Percentiles rank a stretch among this genome's conserved stretches.
phyloP scores from a whole-genome alignment of 2,113 vertebrate genomes.

The Campylomormyrus numenius region DNA sequence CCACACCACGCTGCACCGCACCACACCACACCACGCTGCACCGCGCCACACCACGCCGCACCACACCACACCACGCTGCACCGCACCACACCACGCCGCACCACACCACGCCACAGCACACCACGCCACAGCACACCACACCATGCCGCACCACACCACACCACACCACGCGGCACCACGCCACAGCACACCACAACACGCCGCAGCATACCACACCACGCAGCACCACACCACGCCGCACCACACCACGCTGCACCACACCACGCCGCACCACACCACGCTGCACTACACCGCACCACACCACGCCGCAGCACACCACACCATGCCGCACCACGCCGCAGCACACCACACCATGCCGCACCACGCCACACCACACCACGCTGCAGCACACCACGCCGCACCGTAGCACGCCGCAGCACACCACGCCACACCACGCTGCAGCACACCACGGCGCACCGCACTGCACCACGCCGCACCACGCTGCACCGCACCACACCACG shows the following conservation, averaged over 20 bases:
- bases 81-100: conserved; percentile 37
- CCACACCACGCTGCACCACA: no score
- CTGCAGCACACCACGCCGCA: no score
- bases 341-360: neutral
- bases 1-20: neutral
- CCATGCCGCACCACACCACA: neutral
- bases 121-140: no score
- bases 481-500: fast-evolving
- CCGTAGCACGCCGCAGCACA: fast-evolving
- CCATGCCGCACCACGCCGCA: conserved; percentile 24
- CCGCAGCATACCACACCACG: no score
- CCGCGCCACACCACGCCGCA: no score
- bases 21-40: conserved; percentile 1
- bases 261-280: neutral
- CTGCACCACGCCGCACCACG: neutral
- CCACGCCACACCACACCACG: conserved; percentile 9
- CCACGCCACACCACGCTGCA: conserved; percentile 34
- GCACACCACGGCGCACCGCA: conserved; percentile 40
- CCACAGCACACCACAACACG: neutral
- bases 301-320: no score
- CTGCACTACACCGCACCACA: neutral
- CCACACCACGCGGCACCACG: neutral
- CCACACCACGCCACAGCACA: conserved; percentile 7
- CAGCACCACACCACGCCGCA: no score
- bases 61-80: neutral